Conservation (phyloP, 2,113 vertebrate genomes). For the Carlito syrichta region DNA sequence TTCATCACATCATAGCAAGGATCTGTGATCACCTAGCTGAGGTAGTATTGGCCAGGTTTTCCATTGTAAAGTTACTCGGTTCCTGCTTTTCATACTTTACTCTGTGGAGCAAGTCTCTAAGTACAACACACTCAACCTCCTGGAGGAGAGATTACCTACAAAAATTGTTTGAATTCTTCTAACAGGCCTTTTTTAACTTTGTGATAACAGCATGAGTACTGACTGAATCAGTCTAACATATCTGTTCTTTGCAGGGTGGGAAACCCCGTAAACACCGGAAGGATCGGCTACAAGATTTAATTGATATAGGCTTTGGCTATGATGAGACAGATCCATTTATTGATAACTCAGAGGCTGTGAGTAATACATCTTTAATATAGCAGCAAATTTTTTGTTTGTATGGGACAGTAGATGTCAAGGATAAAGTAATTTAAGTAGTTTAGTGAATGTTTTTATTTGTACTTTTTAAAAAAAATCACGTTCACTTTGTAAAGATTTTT, state of each 20-base stretch:
- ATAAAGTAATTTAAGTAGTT: constrained; percentile 17
- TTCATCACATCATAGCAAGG: neutral
- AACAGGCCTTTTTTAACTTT: constrained; percentile 8
- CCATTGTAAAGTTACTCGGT: neutral
- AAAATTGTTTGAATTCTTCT: constrained; percentile 23
- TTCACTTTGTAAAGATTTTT: neutral
- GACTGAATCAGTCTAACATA: neutral
- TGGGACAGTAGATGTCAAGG: constrained; percentile 33
- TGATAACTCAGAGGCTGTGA: constrained; percentile 98
- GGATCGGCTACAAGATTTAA: constrained; percentile 97
- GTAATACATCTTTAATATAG: constrained; percentile 78
- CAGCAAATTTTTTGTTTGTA: constrained; percentile 31
- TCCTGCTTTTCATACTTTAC: neutral
- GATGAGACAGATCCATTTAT: constrained; percentile 98
- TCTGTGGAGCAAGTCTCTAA: neutral
- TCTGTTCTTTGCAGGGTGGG: constrained; percentile 83
- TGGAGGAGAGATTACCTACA: neutral
- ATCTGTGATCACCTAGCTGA: neutral
- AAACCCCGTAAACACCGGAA: constrained; percentile 92
- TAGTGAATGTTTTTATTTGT: constrained; percentile 25
- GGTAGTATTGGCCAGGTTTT: neutral
- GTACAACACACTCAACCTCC: neutral
- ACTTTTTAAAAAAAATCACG: neutral
- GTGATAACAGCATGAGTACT: neutral
- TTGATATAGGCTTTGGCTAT: constrained; percentile 98